Conservation (phyloP, 2,797 vertebrate genomes). For the Acridotheres tristis region DNA sequence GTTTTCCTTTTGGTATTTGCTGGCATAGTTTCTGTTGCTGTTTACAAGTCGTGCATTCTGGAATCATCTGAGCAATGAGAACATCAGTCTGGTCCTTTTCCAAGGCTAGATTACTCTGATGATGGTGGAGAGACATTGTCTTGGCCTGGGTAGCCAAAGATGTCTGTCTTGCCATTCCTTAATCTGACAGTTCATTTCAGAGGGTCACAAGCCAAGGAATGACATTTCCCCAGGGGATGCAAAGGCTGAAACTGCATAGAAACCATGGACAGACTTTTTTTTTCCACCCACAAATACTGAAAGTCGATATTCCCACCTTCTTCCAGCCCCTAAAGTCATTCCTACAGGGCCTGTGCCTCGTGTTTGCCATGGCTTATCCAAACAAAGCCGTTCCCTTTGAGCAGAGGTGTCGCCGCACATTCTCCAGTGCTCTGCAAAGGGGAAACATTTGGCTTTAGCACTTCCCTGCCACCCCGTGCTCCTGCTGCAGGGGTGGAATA, state of each 20-base stretch:
- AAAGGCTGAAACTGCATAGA: neutral
- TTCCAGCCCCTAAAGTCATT: constrained; percentile 18
- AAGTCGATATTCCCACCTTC: constrained; percentile 41
- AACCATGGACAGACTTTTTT: neutral
- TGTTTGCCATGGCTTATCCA: constrained; percentile 50
- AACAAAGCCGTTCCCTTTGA: constrained; percentile 41
- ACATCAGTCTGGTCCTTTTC: neutral
- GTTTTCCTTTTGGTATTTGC: constrained; percentile 6
- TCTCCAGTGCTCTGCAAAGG: constrained; percentile 47
- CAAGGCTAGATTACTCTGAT: neutral
- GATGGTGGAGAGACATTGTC: neutral
- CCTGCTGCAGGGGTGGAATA: constrained; percentile 12
- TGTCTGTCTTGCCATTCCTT: neutral
- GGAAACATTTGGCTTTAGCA: constrained; percentile 72
- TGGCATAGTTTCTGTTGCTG: neutral
- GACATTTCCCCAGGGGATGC: neutral
- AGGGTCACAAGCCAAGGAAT: neutral
- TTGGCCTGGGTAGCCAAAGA: neutral
- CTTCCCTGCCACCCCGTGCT: constrained; percentile 3
- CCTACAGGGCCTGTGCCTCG: constrained; percentile 4
- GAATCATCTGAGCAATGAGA: neutral
- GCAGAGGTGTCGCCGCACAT: constrained; percentile 62
- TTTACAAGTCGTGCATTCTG: neutral
- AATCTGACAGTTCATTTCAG: neutral
- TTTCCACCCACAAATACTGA: neutral